A percentile compares a stretch with the other conserved stretches of the same genome.
Evolutionary conservation across 2,888 invertebrate genomes (phyloP).

Genomic region (Plagodis dolabraria): DNA sequence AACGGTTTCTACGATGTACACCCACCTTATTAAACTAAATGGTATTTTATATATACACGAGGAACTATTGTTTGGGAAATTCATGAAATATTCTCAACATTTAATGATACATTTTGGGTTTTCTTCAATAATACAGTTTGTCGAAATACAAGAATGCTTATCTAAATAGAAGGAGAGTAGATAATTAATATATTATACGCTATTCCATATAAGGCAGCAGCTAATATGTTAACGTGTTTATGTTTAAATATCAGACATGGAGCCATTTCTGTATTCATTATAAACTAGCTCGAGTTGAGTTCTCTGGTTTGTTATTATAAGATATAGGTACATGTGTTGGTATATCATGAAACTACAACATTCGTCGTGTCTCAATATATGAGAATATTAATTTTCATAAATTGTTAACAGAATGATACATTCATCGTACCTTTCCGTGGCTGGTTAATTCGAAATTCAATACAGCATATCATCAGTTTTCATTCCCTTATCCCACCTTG

Average conservation of each 20-base stretch:
- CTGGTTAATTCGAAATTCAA: no score
- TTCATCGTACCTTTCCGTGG: no score
- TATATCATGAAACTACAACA: slow-evolving; percentile 7
- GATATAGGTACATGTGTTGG: slow-evolving; percentile 11
- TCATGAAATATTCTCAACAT: no score
- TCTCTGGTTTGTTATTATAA: slow-evolving; percentile 23
- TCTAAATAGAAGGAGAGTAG: no score
- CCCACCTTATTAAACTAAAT: not conserved
- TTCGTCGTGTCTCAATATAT: not conserved
- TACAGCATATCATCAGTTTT: no score
- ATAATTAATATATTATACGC: not conserved
- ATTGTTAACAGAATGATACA: no score
- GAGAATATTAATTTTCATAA: not conserved
- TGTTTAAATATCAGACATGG: slow-evolving; percentile 8
- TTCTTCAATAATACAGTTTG: no score
- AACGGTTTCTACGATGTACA: slow-evolving; percentile 66
- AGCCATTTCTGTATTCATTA: slow-evolving; percentile 10
- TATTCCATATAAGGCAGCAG: slow-evolving; percentile 3
- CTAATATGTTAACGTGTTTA: slow-evolving; percentile 15
- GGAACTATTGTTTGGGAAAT: no score
- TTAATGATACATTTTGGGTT: no score
- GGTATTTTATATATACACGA: no score
- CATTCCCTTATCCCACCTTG: no score
- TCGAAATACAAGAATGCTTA: no score
- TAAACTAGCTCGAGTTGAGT: slow-evolving; percentile 24